These are phyloP conservation scores for Berghia stephanieae DNA, from an alignment of 1,140 invertebrate species.

Conservation along the genomic window DNA sequence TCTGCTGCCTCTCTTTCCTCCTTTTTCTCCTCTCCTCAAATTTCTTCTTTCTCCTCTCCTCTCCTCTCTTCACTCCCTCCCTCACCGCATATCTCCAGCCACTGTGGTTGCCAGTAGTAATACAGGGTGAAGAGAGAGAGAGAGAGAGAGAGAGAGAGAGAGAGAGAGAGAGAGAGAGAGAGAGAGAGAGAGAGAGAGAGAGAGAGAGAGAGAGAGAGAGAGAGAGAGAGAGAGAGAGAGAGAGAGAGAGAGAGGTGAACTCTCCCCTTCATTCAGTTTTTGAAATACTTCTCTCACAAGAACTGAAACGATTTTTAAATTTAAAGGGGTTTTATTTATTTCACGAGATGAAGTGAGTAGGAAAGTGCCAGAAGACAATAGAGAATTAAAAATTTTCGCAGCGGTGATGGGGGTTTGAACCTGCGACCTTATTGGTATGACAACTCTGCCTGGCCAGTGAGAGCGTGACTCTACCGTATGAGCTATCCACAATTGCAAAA, in stretches of 20 bases:
- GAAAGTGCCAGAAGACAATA: constrained; percentile 54
- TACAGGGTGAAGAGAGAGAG: constrained; percentile 3
- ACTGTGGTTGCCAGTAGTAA: constrained; percentile 26
- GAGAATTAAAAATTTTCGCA: too few relatives aligned
- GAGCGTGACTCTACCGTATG: too few relatives aligned
- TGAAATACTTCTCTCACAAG: constrained; percentile 51
- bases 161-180: constrained; percentile 1
- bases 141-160: constrained; percentile 18
- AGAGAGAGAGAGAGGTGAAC: not conserved
- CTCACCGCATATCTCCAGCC: constrained; percentile 50
- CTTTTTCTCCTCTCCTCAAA: constrained; percentile 42
- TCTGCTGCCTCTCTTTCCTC: constrained; percentile 52
- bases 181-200: not conserved
- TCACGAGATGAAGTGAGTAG: too few relatives aligned
- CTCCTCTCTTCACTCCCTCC: constrained; percentile 53
- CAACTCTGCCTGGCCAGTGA: too few relatives aligned
- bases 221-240: not conserved
- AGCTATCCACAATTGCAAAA: too few relatives aligned
- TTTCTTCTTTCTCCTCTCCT: constrained; percentile 32
- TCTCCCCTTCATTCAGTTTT: constrained; percentile 48
- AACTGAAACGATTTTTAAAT: constrained; percentile 62
- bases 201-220: not conserved
- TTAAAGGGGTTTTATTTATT: constrained; percentile 58
- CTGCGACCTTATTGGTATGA: too few relatives aligned
- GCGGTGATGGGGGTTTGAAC: too few relatives aligned